A percentile compares a stretch with the other conserved stretches of the same genome.
Evolutionary conservation across 2,888 invertebrate genomes (phyloP).

Genomic region (Hydroisotoma schaefferi): DNA sequence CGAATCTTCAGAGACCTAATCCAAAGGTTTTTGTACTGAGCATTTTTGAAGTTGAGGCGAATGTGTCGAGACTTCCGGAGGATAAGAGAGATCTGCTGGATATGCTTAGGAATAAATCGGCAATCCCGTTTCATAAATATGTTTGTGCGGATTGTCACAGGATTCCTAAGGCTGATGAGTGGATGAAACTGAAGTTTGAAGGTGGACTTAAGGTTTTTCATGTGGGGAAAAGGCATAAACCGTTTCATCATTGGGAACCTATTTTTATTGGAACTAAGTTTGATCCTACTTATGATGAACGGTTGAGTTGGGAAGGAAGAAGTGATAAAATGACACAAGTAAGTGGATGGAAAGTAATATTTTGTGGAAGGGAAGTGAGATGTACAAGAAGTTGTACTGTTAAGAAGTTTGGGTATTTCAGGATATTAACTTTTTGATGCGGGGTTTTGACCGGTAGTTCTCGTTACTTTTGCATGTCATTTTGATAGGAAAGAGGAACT

Average conservation of each 20-base stretch:
- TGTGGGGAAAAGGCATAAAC: slow-evolving; percentile 77
- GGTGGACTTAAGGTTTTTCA: slow-evolving; percentile 70
- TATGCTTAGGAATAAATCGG: slow-evolving; percentile 72
- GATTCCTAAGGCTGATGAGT: slow-evolving; percentile 78
- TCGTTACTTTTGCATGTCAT: too few relatives aligned
- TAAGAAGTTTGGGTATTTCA: too few relatives aligned
- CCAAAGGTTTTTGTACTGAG: slow-evolving; percentile 78
- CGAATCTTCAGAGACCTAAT: slow-evolving; percentile 51
- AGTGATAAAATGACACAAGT: slow-evolving; percentile 96
- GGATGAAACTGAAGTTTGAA: slow-evolving; percentile 61
- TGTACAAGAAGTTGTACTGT: too few relatives aligned
- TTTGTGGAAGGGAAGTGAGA: too few relatives aligned
- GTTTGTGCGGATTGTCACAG: slow-evolving; percentile 86
- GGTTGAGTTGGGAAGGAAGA: slow-evolving; percentile 91
- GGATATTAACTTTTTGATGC: too few relatives aligned
- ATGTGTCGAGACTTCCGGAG: slow-evolving; percentile 59
- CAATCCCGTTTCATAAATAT: slow-evolving; percentile 87
- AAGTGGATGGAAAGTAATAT: slow-evolving; percentile 36
- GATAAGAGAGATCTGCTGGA: slow-evolving; percentile 66
- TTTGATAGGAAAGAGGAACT: too few relatives aligned
- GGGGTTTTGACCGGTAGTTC: too few relatives aligned
- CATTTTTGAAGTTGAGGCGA: slow-evolving; percentile 79
- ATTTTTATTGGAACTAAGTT: slow-evolving; percentile 86
- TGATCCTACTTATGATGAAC: slow-evolving; percentile 83
- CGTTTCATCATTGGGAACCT: slow-evolving; percentile 85